These are phyloP conservation scores for Gopherus flavomarginatus DNA, from an alignment of 2,113 vertebrate species.

Conservation along the genomic window DNA sequence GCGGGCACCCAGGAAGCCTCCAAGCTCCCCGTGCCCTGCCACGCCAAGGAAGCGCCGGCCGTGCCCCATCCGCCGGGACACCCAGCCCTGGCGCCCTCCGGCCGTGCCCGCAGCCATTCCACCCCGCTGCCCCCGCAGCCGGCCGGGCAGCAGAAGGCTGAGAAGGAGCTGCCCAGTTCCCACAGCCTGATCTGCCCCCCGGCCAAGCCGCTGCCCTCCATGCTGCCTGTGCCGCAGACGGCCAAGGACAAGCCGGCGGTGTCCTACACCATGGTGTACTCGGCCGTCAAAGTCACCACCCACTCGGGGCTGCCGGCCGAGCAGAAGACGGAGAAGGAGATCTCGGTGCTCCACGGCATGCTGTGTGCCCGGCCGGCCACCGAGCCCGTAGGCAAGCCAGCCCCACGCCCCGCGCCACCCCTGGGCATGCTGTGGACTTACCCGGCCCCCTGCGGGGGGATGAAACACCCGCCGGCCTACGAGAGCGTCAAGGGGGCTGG, in stretches of 20 bases:
- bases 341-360: conserved; percentile 71
- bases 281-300: conserved; percentile 73
- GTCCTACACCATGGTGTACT: conserved; percentile 74
- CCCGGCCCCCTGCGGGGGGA: conserved; percentile 83
- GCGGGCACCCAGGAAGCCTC: conserved; percentile 69
- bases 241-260: conserved; percentile 79
- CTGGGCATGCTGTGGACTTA: conserved; percentile 88
- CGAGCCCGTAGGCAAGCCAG: conserved; percentile 40
- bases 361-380: conserved; percentile 66
- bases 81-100: conserved; percentile 79
- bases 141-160: conserved; percentile 86
- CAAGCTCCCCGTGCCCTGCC: conserved; percentile 74
- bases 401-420: conserved; percentile 60
- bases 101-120: conserved; percentile 91
- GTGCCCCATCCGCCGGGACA: conserved; percentile 69
- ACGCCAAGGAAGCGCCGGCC: conserved; percentile 65
- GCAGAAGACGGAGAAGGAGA: conserved; percentile 74
- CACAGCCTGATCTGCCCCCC: conserved; percentile 82
- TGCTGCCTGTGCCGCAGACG: conserved; percentile 50
- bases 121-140: conserved; percentile 91
- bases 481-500: conserved; percentile 83
- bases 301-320: conserved; percentile 70
- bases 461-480: conserved; percentile 90
- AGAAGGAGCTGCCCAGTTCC: conserved; percentile 82
- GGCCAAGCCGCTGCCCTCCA: conserved; percentile 72